Evolutionary conservation across 2,797 vertebrate genomes (phyloP), one percentile per base, ranked within the genome.

Genomic region (Cryptoprocta ferox): DNA sequence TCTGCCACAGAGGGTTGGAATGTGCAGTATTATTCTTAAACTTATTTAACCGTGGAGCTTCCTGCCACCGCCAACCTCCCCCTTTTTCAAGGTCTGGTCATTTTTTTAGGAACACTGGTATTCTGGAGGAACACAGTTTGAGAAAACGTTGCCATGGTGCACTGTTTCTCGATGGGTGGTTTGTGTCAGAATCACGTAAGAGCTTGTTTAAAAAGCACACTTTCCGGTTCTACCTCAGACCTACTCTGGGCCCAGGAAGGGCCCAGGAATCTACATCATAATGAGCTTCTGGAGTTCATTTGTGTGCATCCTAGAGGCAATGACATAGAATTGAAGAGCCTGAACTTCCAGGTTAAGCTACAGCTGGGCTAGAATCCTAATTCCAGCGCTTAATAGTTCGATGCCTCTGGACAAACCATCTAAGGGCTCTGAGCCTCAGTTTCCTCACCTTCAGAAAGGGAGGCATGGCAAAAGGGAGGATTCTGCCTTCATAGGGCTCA

Each of bases 291-390:
- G 26, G 63, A 73, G 63, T 21, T 83, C 16, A 76, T 71, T 83
- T 71, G 32, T 89, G 30, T 96, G 45, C 11, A 65, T 66, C 63
- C 61, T 70, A 78, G 39, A 91, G 94, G 63, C 83, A 89, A 32
- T 80, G 56, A 61, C 66, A 26, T 53, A 61, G 45, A 94, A 79
- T 53, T 78, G 53, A 89, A 84, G 71, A 85, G 16, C 48, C 28
- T 61, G 21, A 63, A 73, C 42, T 66, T 92, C 18, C 28, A 78
- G 70, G 13, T 89, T 91, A 91, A 91, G 73, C 86, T 32, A 39
- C 16, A 82, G 70, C 6, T 59, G 30, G 68, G 12, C 91, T 88
- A 82, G 65, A 94, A 81, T 90, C 61, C 70, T 95, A 83, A 85
- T 84, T 63, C 53, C 86, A 2, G 59, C 78, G 15, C 61, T 94